Conservation (phyloP, 2,888 invertebrate species). For the Corythucha ciliata region DNA sequence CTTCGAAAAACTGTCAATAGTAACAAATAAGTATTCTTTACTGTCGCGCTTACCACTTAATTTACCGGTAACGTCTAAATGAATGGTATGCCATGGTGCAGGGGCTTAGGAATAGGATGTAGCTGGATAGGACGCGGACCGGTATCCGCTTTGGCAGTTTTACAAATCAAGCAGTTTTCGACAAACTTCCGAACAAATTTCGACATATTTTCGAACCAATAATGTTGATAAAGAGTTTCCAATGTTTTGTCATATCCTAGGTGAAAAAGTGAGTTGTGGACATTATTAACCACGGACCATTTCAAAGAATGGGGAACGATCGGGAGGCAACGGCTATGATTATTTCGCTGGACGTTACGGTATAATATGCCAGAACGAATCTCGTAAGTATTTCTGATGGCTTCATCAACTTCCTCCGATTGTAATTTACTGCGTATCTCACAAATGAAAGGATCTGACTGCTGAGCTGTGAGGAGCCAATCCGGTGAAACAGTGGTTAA, state of each 20-base stretch:
- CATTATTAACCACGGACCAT: constrained; percentile 36
- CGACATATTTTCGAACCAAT: constrained; percentile 17
- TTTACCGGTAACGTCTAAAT: constrained; percentile 36
- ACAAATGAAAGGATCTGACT: not conserved
- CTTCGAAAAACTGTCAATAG: constrained; percentile 18
- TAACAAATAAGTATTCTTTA: constrained; percentile 35
- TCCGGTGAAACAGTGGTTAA: constrained; percentile 6
- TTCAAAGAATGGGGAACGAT: constrained; percentile 24
- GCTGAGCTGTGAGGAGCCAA: constrained; percentile 11
- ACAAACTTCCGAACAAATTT: constrained; percentile 38
- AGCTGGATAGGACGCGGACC: constrained; percentile 37
- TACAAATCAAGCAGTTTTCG: constrained; percentile 38
- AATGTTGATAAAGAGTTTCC: constrained; percentile 9
- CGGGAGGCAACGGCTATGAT: not conserved
- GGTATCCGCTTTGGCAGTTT: constrained; percentile 35
- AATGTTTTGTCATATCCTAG: constrained; percentile 13
- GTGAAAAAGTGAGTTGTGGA: constrained; percentile 20
- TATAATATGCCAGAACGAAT: constrained; percentile 21
- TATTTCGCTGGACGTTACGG: constrained; percentile 33
- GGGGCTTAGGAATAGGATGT: constrained; percentile 37
- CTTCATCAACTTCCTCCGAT: constrained; percentile 3
- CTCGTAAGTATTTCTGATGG: constrained; percentile 20
- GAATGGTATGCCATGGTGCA: constrained; percentile 38
- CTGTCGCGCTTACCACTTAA: constrained; percentile 32
- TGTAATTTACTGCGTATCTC: constrained; percentile 9